Percentiles rank a stretch among this genome's conserved stretches.
Evolutionary conservation across 2,888 invertebrate genomes (phyloP).

Genomic region (Himalopsyche japonica): DNA sequence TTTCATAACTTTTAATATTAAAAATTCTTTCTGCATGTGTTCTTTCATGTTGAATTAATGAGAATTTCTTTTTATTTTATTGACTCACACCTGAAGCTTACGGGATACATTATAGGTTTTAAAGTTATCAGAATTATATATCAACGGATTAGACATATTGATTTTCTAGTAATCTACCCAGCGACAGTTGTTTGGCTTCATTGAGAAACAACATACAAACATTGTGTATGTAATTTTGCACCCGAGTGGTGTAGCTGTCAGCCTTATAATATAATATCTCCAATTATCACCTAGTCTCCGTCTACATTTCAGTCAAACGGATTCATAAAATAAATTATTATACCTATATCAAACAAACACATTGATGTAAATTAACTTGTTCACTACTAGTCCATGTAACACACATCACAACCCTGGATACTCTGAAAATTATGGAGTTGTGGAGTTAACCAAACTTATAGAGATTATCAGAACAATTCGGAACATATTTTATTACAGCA

Average conservation of each 20-base stretch:
- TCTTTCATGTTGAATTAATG: neutral
- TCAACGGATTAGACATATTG: slow-evolving; percentile 35
- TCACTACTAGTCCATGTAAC: too few species aligned
- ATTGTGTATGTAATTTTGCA: slow-evolving; percentile 5
- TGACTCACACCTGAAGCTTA: neutral
- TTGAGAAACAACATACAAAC: slow-evolving; percentile 19
- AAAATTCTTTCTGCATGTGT: neutral
- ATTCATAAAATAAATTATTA: too few species aligned
- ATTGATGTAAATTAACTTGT: too few species aligned
- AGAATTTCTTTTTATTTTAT: neutral
- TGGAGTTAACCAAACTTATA: too few species aligned
- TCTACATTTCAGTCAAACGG: too few species aligned
- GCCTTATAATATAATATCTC: neutral
- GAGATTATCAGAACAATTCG: too few species aligned
- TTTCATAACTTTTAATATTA: neutral
- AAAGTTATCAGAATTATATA: slow-evolving; percentile 27
- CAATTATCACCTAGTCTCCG: too few species aligned
- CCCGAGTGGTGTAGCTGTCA: neutral
- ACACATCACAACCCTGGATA: too few species aligned
- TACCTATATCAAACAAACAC: too few species aligned
- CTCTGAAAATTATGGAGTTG: too few species aligned
- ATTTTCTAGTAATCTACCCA: slow-evolving; percentile 35
- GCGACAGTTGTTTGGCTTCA: slow-evolving; percentile 32
- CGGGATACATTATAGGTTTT: slow-evolving; percentile 4
- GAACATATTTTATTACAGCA: too few species aligned